phyloP scores from a whole-genome alignment of 2,888 invertebrate species.

The Tenthredo scrophulariae region DNA sequence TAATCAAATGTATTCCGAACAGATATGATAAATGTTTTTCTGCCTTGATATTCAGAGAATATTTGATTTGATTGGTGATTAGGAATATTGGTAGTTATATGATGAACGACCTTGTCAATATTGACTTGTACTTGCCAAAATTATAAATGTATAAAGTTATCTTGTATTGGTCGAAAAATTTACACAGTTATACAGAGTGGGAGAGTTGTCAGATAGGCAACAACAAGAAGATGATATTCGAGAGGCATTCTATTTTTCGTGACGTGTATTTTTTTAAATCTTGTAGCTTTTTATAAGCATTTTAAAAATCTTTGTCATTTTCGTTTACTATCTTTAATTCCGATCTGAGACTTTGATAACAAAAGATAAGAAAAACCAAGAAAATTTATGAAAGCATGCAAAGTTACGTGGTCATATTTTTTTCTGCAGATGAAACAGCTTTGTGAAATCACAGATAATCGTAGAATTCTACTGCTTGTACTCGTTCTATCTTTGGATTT shows the following conservation, averaged over 20 bases:
- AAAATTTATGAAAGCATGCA: constrained; percentile 16
- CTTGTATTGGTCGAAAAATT: constrained; percentile 29
- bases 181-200: constrained; percentile 57
- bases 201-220: constrained; percentile 59
- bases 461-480: background rate
- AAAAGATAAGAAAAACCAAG: constrained; percentile 29
- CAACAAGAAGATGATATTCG: constrained; percentile 61
- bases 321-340: constrained; percentile 56
- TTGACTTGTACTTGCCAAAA: constrained; percentile 40
- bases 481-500: background rate
- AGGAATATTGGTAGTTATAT: background rate
- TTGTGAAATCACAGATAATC: background rate
- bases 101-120: constrained; percentile 16
- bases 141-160: constrained; percentile 27
- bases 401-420: constrained; percentile 45
- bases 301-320: constrained; percentile 63
- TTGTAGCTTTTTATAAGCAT: constrained; percentile 73
- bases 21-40: constrained; percentile 6
- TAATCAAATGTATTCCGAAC: background rate
- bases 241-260: constrained; percentile 75
- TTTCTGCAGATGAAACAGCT: background rate
- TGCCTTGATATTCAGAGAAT: background rate
- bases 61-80: constrained; percentile 2
- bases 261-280: constrained; percentile 75
- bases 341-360: constrained; percentile 49